Conservation (phyloP, 2,113 vertebrate species). For the Mus spicilegus region DNA sequence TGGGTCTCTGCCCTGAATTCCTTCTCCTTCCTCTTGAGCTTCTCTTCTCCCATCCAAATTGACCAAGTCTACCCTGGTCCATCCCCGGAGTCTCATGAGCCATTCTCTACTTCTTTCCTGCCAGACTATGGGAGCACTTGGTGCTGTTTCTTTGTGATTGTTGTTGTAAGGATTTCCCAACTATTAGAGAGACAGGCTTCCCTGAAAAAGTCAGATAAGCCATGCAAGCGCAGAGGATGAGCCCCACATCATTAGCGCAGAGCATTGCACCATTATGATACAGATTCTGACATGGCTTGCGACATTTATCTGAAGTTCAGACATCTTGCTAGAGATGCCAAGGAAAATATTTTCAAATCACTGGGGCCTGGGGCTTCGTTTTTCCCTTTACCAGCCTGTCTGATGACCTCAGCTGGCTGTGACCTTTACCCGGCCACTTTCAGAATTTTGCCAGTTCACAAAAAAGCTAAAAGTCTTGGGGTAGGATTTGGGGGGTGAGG, state of each 20-base stretch:
- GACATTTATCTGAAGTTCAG: neutral
- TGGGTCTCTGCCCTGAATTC: neutral
- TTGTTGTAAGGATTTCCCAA: neutral
- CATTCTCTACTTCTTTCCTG: conserved; percentile 63
- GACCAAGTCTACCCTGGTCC: neutral
- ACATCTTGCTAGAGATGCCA: neutral
- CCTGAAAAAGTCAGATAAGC: neutral
- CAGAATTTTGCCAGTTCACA: neutral
- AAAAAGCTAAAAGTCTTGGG: neutral
- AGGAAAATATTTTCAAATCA: neutral
- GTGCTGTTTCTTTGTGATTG: neutral
- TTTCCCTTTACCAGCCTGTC: neutral
- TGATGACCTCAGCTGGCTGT: neutral
- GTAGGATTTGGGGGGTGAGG: no score
- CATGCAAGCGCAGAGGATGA: no score
- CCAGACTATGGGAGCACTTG: neutral
- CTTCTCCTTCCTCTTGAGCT: conserved; percentile 7
- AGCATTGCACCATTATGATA: neutral
- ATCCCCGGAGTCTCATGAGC: neutral
- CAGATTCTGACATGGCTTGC: neutral
- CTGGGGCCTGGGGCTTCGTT: neutral
- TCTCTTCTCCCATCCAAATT: conserved; percentile 9
- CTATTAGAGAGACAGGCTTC: neutral
- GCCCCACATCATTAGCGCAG: neutral
- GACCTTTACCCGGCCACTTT: neutral